A percentile compares a stretch with the other conserved stretches of the same genome.
phyloP scores from a whole-genome alignment of 1,140 invertebrate genomes.

The Asbolus verrucosus region DNA sequence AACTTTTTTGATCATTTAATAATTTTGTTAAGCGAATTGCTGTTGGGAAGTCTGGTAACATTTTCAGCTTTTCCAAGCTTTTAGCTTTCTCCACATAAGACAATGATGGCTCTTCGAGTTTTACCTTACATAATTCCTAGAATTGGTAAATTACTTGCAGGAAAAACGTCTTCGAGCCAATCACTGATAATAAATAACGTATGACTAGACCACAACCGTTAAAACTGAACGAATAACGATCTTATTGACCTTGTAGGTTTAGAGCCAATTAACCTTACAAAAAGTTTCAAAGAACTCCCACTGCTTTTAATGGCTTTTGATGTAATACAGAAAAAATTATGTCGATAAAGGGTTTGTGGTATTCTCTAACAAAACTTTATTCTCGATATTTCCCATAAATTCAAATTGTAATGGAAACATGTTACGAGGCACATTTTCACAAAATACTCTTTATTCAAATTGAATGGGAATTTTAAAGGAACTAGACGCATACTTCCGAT shows the following conservation, averaged over 20 bases:
- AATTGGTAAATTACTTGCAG: too few relatives aligned
- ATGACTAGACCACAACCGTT: conserved; percentile 22
- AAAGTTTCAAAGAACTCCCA: background rate
- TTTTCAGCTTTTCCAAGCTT: too few relatives aligned
- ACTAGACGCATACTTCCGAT: background rate
- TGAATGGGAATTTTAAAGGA: conserved; percentile 23
- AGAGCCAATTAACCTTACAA: conserved; percentile 1
- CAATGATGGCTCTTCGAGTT: too few relatives aligned
- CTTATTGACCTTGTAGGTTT: conserved; percentile 15
- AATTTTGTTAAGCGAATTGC: too few relatives aligned
- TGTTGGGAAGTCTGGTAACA: too few relatives aligned
- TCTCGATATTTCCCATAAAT: background rate
- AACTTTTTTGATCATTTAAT: too few relatives aligned
- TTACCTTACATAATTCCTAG: too few relatives aligned
- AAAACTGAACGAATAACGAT: conserved; percentile 12
- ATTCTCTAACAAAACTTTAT: background rate
- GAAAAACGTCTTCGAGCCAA: too few relatives aligned
- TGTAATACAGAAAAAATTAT: background rate
- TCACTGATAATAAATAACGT: too few relatives aligned
- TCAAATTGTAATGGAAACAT: conserved; percentile 7
- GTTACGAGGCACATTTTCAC: conserved; percentile 24
- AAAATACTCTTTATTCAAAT: conserved; percentile 27
- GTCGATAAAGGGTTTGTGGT: background rate
- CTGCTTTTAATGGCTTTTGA: conserved; percentile 9
- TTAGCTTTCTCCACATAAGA: too few relatives aligned